Conservation (phyloP, 2,888 invertebrate species). For the Smittia sp. region DNA sequence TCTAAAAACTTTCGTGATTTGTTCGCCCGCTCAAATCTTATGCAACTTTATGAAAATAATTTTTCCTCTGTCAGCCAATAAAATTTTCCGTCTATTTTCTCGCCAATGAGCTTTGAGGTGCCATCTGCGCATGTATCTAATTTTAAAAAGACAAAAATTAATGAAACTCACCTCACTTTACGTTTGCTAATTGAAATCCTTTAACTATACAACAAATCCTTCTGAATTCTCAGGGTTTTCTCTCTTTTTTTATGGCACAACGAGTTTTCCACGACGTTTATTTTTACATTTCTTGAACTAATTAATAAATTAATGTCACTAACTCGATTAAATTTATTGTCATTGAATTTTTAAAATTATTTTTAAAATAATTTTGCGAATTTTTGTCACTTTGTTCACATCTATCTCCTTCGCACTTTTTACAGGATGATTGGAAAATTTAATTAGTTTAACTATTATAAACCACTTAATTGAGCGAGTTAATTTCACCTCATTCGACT, state of each 20-base stretch:
- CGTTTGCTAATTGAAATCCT: neutral
- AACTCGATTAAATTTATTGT: neutral
- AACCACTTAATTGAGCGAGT: too few relatives aligned
- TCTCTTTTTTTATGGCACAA: conserved; percentile 37
- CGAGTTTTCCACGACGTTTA: neutral
- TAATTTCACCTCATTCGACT: too few relatives aligned
- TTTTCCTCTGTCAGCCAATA: conserved; percentile 18
- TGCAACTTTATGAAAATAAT: conserved; percentile 15
- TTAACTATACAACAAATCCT: neutral
- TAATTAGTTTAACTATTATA: too few relatives aligned
- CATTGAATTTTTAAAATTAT: too few relatives aligned
- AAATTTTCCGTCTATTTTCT: conserved; percentile 2
- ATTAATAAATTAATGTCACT: neutral
- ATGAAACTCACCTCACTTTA: conserved; percentile 1
- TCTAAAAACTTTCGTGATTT: neutral
- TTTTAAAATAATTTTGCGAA: too few relatives aligned
- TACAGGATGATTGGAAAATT: too few relatives aligned
- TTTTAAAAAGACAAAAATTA: too few relatives aligned
- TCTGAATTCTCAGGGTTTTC: neutral
- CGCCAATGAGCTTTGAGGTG: neutral
- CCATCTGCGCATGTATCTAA: conserved; percentile 8
- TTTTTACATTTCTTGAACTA: neutral
- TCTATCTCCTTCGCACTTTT: too few relatives aligned
- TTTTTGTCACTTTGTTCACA: too few relatives aligned
- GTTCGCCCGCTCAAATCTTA: conserved; percentile 31